phyloP scores from a whole-genome alignment of 2,113 vertebrate species.

The Tragelaphus imberbis region DNA sequence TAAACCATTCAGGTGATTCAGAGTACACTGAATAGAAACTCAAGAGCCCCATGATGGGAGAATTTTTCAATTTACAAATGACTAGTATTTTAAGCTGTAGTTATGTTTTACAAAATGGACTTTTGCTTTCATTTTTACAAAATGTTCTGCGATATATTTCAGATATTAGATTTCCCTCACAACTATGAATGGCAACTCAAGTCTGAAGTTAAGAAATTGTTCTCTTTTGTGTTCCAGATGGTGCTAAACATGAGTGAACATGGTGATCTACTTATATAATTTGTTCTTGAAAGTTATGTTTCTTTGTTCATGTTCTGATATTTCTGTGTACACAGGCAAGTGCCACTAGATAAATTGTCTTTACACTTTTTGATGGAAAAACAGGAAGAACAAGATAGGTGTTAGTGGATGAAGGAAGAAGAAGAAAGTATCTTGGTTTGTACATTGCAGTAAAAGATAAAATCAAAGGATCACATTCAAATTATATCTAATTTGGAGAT shows the following conservation, averaged over 20 bases:
- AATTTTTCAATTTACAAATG: not conserved
- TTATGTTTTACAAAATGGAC: not conserved
- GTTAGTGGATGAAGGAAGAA: not conserved
- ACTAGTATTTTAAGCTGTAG: not conserved
- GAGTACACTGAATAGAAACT: not conserved
- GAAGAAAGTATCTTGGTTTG: not conserved
- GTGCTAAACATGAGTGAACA: not conserved
- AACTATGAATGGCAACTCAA: not conserved
- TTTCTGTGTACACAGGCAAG: not conserved
- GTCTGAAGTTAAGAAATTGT: not conserved
- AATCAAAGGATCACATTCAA: not conserved
- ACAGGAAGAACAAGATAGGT: not conserved
- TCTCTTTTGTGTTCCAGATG: not conserved
- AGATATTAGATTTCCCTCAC: not conserved
- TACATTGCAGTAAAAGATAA: not conserved
- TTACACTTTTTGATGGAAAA: not conserved
- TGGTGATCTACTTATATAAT: not conserved
- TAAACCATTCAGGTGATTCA: not conserved
- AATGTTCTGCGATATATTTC: not conserved
- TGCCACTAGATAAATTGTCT: not conserved
- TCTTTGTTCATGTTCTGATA: not conserved
- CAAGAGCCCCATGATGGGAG: not conserved
- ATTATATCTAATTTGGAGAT: not conserved
- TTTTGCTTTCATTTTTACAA: slow-evolving; percentile 11
- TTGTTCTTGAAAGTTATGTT: not conserved